A percentile compares a stretch with the other conserved stretches of the same genome.
phyloP scores from a whole-genome alignment of 2,797 vertebrate species.

The Pseudochirops corinnae region DNA sequence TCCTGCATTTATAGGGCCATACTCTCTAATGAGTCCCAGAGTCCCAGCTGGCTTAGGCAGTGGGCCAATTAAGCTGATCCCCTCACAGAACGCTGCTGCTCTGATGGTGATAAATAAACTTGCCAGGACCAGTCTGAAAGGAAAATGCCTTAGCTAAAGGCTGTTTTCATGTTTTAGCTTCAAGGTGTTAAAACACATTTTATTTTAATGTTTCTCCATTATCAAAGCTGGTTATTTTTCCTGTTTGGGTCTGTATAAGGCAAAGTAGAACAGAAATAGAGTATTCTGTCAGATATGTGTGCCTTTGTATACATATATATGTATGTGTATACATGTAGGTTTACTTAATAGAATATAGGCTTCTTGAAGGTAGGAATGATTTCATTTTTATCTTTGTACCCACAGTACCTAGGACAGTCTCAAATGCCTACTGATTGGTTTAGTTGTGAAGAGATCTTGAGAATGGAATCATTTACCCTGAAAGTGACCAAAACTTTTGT shows the following conservation, averaged over 20 bases:
- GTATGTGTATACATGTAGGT: neutral
- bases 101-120: slow-evolving; percentile 50
- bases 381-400: neutral
- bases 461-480: slow-evolving; percentile 9
- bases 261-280: slow-evolving; percentile 37
- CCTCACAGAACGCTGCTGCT: slow-evolving; percentile 35
- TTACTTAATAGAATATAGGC: neutral
- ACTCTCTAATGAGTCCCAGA: neutral
- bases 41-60: neutral
- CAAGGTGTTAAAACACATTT: slow-evolving; percentile 39
- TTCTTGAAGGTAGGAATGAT: neutral
- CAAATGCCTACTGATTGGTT: neutral
- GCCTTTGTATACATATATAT: neutral
- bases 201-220: slow-evolving; percentile 17
- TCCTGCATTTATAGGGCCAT: neutral
- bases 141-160: slow-evolving; percentile 55
- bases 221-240: neutral
- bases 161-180: slow-evolving; percentile 57
- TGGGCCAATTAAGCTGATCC: slow-evolving; percentile 8
- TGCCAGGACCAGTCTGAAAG: slow-evolving; percentile 17
- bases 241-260: neutral
- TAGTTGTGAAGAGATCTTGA: slow-evolving; percentile 24
- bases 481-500: neutral
- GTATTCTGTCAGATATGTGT: neutral
- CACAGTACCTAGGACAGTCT: neutral